Percentiles rank a stretch among this genome's conserved stretches.
Evolutionary conservation across 2,113 vertebrate genomes (phyloP).

Genomic region (Thomomys bottae): DNA sequence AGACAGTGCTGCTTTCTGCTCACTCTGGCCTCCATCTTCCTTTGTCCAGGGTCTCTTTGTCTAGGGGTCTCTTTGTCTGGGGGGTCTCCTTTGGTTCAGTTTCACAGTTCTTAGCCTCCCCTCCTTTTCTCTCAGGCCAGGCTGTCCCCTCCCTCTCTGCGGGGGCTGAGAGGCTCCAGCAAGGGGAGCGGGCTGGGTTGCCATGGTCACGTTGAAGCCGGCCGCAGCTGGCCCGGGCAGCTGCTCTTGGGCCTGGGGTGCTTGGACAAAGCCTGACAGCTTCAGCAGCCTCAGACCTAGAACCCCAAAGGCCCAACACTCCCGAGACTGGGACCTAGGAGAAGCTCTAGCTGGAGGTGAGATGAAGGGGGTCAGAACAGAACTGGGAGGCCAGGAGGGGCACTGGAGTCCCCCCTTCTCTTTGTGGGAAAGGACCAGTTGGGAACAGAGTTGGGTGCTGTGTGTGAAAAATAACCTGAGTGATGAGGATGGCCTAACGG

Average conservation of each 20-base stretch:
- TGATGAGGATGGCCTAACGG: neutral
- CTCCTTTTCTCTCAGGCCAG: slow-evolving; percentile 40
- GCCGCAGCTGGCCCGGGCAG: slow-evolving; percentile 80
- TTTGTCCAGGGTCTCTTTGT: slow-evolving; percentile 55
- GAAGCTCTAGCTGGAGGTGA: slow-evolving; percentile 62
- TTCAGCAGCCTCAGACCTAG: slow-evolving; percentile 40
- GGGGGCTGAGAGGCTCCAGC: slow-evolving; percentile 56
- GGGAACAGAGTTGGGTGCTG: neutral
- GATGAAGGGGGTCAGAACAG: neutral
- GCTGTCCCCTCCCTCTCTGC: slow-evolving; percentile 74
- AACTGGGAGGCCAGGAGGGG: neutral
- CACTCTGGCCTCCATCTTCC: neutral
- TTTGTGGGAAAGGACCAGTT: neutral
- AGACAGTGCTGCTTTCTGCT: neutral
- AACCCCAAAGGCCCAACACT: slow-evolving; percentile 55
- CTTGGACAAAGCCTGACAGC: slow-evolving; percentile 75
- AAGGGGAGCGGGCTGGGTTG: slow-evolving; percentile 67
- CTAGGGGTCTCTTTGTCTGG: slow-evolving; percentile 69
- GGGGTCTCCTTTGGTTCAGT: slow-evolving; percentile 41
- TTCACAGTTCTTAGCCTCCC: slow-evolving; percentile 47
- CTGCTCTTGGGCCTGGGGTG: slow-evolving; percentile 71
- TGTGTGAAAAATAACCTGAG: neutral
- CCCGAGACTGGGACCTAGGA: neutral
- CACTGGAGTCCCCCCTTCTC: neutral
- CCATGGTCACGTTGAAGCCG: slow-evolving; percentile 79